Evolutionary conservation across 64 coral and sea anemone genomes (phyloP), one percentile per base, ranked within the genome.

Genomic region (Stylophora pistillata): DNA sequence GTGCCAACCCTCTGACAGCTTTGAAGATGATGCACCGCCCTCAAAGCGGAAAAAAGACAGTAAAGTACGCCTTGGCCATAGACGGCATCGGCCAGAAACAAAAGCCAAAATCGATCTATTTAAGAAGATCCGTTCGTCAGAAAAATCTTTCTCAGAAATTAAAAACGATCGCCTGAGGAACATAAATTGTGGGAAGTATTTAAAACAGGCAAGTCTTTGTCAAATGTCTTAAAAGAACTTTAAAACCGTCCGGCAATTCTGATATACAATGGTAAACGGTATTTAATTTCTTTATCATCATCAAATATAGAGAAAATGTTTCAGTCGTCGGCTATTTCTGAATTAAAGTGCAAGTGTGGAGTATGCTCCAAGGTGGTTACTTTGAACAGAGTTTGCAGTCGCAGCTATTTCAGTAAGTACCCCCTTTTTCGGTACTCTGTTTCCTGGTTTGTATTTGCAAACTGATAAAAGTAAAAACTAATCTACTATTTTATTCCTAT

Each of bases 371-470:
- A 89, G 56, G 74, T 89, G 53, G 88, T 89, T 58, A 89, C 88
- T 25, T 27, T 81, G 20, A 89, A 89, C 33, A 80, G 83, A 83
- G 88, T 90, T 79, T 78, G 78, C 88, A 90, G 83, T 83, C 88
- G 55, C 26, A 83, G 30, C 78, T 74, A 74, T 90, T 64, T 90
- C 68, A 74, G 70, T 65, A 72, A 83, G 78, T 74, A 90, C n/a
- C 77, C 54, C 84, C 72, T 78, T 60, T 60, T 17, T 60, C 23
- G 54, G 54, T 78, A 78, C 53, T 55, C 54, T 57, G 15, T 26
- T 53, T 73, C n/a, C n/a, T n/a, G n/a, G n/a, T n/a, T n/a, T n/a
- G n/a, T n/a, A n/a, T n/a, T n/a, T n/a, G n/a, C n/a, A 32, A 86
- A 25, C 47, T 72, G 71, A n/a, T 47, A 86, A 47, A 25, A 20